Evolutionary conservation across 2,113 vertebrate species (phyloP).

Genomic region (Microtus montanus): DNA sequence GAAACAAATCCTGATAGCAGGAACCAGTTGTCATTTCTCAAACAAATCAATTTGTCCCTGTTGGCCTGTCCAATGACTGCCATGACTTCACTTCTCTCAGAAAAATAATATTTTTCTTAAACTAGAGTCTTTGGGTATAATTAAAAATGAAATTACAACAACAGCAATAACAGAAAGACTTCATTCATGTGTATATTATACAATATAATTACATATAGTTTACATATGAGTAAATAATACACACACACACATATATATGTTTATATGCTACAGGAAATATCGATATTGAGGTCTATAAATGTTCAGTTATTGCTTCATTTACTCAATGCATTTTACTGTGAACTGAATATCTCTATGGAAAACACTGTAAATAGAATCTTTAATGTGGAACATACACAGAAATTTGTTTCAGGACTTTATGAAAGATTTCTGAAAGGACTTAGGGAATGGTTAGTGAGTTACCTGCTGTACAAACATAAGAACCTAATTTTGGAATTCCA

Average conservation of each 20-base stretch:
- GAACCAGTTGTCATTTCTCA: neutral
- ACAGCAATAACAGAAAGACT: neutral
- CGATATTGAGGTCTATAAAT: neutral
- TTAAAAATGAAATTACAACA: neutral
- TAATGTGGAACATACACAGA: neutral
- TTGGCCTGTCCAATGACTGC: neutral
- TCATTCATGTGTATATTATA: too few relatives aligned
- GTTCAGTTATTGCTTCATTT: neutral
- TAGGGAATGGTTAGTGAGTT: neutral
- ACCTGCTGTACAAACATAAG: neutral
- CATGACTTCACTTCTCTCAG: neutral
- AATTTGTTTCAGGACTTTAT: neutral
- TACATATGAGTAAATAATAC: too few relatives aligned
- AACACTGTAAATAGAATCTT: neutral
- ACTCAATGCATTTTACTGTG: neutral
- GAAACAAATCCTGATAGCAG: neutral
- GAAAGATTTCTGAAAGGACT: neutral
- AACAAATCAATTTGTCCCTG: neutral
- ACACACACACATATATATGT: too few relatives aligned
- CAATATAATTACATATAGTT: too few relatives aligned
- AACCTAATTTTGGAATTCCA: neutral
- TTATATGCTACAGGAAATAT: neutral
- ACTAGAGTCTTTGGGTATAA: neutral
- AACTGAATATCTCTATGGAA: neutral
- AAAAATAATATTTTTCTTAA: neutral